Percentiles rank a stretch among this genome's conserved stretches.
Evolutionary conservation across 2,888 invertebrate genomes (phyloP).

Genomic region (Troides oblongomaculatus): DNA sequence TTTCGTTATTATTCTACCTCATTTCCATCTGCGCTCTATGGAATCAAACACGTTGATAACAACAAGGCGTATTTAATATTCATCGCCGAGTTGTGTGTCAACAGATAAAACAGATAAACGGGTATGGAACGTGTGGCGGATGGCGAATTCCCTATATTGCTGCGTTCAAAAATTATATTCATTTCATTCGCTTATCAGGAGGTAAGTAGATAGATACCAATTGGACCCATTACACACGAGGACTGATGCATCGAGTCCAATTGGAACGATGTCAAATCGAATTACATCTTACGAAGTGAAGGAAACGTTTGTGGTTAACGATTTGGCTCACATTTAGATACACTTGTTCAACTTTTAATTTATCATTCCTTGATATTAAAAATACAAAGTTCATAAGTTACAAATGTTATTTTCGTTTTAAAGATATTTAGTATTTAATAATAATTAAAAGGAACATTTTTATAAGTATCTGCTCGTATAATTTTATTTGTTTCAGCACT

Average conservation of each 20-base stretch:
- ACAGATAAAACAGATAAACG: conserved; percentile 36
- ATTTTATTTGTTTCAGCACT: too few relatives aligned
- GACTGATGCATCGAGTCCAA: not conserved
- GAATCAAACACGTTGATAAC: conserved; percentile 57
- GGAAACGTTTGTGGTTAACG: too few relatives aligned
- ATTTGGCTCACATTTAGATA: too few relatives aligned
- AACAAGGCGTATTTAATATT: conserved; percentile 52
- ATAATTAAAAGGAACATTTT: too few relatives aligned
- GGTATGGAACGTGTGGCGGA: conserved; percentile 32
- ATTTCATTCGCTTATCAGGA: conserved; percentile 3
- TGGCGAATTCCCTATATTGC: conserved; percentile 6
- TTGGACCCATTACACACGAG: not conserved
- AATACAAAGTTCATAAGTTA: too few relatives aligned
- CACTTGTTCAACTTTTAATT: too few relatives aligned
- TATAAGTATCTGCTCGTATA: too few relatives aligned
- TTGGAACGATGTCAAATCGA: conserved; percentile 19
- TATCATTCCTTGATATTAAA: too few relatives aligned
- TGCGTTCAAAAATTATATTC: conserved; percentile 20
- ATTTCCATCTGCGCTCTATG: conserved; percentile 51
- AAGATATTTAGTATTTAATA: too few relatives aligned
- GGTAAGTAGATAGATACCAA: not conserved
- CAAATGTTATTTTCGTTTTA: too few relatives aligned
- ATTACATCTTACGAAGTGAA: not conserved
- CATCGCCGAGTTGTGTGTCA: conserved; percentile 44
- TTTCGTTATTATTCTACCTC: conserved; percentile 68